Evolutionary conservation across 2,113 vertebrate genomes (phyloP), one percentile per base, ranked within the genome.

Genomic region (Seriola dumerili): DNA sequence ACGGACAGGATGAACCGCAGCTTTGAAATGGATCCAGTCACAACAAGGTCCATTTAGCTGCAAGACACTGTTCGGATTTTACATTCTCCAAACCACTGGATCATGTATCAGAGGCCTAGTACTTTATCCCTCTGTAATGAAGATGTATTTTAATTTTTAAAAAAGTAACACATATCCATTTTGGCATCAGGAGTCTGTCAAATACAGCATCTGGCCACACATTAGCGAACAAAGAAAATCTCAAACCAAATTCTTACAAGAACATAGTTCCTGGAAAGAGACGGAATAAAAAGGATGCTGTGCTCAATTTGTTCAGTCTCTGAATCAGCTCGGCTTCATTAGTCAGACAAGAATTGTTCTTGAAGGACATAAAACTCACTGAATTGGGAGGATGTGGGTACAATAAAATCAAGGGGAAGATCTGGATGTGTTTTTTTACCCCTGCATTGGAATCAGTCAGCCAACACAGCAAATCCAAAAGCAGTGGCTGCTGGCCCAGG

Each of bases 271-370:
- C 62, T 65, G 38, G 46, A 69, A 74, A 19, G 48, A 76, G 73
- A 82, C 11, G 21, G 66, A 62, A 65, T 64, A 48, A 61, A 85
- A 83, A 81, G 57, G 76, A 84, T 59, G 52, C 81, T 29, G 72
- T 72, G 78, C 80, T 84, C 70, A 70, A 77, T 90, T 88, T 90
- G 87, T 85, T 78, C 77, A 73, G 80, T 70, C 50, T 87, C 73
- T 67, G 81, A 89, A 83, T 88, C 73, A 83, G 76, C 71, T 69
- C 12, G 64, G 85, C 80, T 85, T 90, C 85, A 90, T 92, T 89
- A 89, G 87, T 80, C 72, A 67, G 78, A 72, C 78, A 48, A 34
- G 70, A 78, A 86, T 85, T 90, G 77, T 83, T 89, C 81, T 89
- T 80, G 80, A 91, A 88, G 67, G 72, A 88, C 78, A 76, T 83